A percentile compares a stretch with the other conserved stretches of the same genome.
phyloP scores from a whole-genome alignment of 2,797 vertebrate species.

The Notolabrus celidotus region DNA sequence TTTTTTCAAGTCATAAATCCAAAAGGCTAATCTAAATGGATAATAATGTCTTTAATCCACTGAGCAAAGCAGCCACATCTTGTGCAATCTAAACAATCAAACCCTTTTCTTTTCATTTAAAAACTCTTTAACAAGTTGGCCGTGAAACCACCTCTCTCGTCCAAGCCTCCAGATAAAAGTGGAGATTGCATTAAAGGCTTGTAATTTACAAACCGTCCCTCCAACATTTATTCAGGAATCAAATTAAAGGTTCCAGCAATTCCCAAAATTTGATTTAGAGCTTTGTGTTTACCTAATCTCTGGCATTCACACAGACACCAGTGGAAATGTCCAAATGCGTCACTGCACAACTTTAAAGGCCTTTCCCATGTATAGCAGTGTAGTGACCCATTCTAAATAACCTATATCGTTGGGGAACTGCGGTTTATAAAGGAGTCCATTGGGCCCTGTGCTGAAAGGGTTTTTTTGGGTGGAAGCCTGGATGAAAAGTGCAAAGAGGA shows the following conservation, averaged over 20 bases:
- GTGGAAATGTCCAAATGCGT: conserved; percentile 87
- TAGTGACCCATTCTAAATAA: conserved; percentile 94
- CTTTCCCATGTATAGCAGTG: conserved; percentile 86
- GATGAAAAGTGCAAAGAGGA: conserved; percentile 89
- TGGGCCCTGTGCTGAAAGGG: conserved; percentile 87
- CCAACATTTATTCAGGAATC: conserved; percentile 82
- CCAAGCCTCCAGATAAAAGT: conserved; percentile 63
- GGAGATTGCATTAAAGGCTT: conserved; percentile 83
- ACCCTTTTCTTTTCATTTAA: conserved; percentile 70
- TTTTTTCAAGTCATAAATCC: not conserved
- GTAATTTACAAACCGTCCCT: conserved; percentile 78
- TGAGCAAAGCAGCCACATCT: conserved; percentile 27
- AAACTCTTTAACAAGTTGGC: conserved; percentile 78
- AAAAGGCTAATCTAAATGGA: not conserved
- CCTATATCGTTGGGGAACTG: conserved; percentile 87
- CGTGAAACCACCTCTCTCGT: conserved; percentile 66
- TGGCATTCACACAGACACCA: conserved; percentile 80
- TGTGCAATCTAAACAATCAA: conserved; percentile 54
- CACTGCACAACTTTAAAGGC: conserved; percentile 89
- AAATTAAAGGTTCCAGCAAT: conserved; percentile 87
- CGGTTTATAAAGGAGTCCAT: conserved; percentile 89
- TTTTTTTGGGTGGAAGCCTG: conserved; percentile 80
- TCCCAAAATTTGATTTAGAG: conserved; percentile 82
- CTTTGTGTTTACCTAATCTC: conserved; percentile 88
- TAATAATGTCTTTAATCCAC: not conserved